Conservation (phyloP, 2,113 vertebrate genomes). For the Xerus inauris region DNA sequence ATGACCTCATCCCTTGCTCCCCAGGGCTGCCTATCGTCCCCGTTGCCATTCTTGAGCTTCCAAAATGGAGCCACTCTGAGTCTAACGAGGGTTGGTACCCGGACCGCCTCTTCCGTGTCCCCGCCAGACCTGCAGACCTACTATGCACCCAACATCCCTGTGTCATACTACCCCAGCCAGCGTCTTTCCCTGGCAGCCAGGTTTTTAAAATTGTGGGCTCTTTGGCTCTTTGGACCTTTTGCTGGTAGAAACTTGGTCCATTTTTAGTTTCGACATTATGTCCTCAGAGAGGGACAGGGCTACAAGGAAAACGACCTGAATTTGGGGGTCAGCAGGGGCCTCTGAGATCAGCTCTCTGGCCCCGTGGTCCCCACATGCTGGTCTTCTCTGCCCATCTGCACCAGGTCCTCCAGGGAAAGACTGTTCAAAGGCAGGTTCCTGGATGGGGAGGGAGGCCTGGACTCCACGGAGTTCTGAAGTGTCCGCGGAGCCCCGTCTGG, state of each 20-base stretch:
- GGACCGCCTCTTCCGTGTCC: not conserved
- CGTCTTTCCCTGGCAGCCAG: not conserved
- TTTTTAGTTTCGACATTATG: not conserved
- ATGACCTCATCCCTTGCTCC: rapidly evolving
- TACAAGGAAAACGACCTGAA: not conserved
- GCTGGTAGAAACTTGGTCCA: not conserved
- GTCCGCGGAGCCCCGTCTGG: not conserved
- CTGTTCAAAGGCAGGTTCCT: not conserved
- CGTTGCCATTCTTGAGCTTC: not conserved
- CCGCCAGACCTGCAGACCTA: not conserved
- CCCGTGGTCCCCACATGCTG: not conserved
- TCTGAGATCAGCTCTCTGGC: not conserved
- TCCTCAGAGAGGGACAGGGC: not conserved
- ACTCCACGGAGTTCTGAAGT: not conserved
- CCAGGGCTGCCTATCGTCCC: not conserved
- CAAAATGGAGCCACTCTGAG: not conserved
- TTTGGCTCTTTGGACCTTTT: not conserved
- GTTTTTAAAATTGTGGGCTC: not conserved
- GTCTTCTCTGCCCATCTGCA: not conserved
- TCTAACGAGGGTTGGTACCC: not conserved
- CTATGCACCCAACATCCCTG: not conserved
- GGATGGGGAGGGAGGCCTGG: not conserved
- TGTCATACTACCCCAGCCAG: not conserved
- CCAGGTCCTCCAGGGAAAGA: not conserved
- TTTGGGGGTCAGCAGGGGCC: not conserved